Base-by-base conservation (phyloP, 1,140 invertebrate genomes). In the Sitobion miscanthi region DNA sequence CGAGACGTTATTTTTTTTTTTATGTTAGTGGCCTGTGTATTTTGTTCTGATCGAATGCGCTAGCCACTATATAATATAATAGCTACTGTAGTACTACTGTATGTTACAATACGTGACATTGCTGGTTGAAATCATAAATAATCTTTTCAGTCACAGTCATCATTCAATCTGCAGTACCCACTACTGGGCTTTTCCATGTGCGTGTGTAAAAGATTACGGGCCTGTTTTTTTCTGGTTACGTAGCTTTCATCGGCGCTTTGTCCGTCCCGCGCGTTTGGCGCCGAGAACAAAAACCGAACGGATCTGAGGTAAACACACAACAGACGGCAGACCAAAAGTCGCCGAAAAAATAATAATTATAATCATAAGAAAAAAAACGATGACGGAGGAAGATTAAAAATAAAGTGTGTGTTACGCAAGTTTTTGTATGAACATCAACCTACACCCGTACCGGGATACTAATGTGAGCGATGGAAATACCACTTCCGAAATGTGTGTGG, bases 391-490 rank as follows among this genome's bases (percentile, higher is more conserved):
- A 77, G 69, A 91, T 91, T 77, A 91, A 91, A 91, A 91, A 91
- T 91, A 91, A 91, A n/a, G 90, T 45, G 38, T 91, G 90, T n/a
- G 90, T 91, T 83, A 91, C 62, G 90, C 90, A 83, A 91, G 69
- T 91, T 91, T 91, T 89, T 91, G 90, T 91, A 91, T n/a, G 89
- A 90, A 57, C 89, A 35, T 69, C 90, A 69, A 91, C 90, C 90
- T 91, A 91, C 90, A 91, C 90, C 42, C 54, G 52, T 52, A 38
- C 88, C 62, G 23, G 49, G 89, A 42, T n/a, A 42, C 57, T 69
- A 35, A 42, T 38, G 35, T 90, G 89, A 69, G 69, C 90, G 69
- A 69, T 82, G 69, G 90, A 82, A 83, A 91, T 91, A 91, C 62
- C 90, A 83, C 69, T 91, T 82, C 90, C 62, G 90, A 91, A 91